Evolutionary conservation across 2,797 vertebrate species (phyloP).

Genomic region (Propithecus deckenii): DNA sequence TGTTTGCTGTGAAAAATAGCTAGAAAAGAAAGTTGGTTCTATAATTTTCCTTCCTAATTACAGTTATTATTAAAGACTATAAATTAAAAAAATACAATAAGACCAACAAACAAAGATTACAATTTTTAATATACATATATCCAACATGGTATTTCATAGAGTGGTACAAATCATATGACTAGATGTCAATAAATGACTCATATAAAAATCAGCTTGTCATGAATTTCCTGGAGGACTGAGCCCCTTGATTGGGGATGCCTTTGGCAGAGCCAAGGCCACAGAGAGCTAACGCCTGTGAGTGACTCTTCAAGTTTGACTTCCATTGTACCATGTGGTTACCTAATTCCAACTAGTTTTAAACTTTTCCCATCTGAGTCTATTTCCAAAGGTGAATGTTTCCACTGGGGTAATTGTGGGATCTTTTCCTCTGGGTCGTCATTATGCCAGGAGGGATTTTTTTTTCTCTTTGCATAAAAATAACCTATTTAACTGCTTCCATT

Average conservation of each 20-base stretch:
- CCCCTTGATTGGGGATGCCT: not conserved
- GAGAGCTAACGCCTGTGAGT: not conserved
- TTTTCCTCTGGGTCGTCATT: not conserved
- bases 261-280: not conserved
- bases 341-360: not conserved
- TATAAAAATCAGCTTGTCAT: not conserved
- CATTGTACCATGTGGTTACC: not conserved
- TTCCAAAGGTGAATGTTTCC: not conserved
- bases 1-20: not conserved
- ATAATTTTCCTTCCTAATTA: slow-evolving; percentile 12
- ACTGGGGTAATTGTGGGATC: not conserved
- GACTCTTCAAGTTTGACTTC: not conserved
- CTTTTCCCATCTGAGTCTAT: not conserved
- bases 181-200: slow-evolving; percentile 8
- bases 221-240: not conserved
- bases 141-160: not conserved
- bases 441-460: not conserved
- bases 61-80: not conserved
- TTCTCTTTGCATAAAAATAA: slow-evolving; percentile 8
- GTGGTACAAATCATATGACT: not conserved
- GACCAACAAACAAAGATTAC: not conserved
- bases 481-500: not conserved
- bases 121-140: not conserved
- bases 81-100: not conserved
- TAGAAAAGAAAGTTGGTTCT: not conserved